These are phyloP conservation scores for Dipodomys stephensi DNA, from an alignment of 2,113 vertebrate species.

Conservation along the genomic window DNA sequence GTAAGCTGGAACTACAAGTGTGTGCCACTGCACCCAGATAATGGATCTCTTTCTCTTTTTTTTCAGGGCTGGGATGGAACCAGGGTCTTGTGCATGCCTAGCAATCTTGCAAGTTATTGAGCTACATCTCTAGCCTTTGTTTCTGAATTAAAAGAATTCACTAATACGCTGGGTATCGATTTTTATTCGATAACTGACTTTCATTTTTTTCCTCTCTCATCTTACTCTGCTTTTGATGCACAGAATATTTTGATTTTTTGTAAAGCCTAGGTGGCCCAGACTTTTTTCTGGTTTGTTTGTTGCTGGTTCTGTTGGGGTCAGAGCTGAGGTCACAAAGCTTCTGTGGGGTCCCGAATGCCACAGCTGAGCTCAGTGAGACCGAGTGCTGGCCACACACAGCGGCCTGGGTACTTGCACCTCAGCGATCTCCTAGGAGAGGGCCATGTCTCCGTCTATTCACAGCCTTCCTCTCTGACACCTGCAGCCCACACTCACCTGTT, in stretches of 20 bases:
- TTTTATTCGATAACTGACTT: background rate
- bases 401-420: background rate
- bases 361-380: background rate
- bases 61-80: no score
- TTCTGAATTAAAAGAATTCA: background rate
- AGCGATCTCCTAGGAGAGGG: rapidly evolving
- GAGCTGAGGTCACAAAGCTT: background rate
- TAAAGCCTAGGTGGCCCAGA: background rate
- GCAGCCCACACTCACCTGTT: no score
- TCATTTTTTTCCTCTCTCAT: background rate
- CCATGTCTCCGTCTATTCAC: background rate
- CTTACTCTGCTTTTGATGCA: background rate
- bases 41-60: background rate
- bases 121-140: background rate
- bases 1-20: background rate
- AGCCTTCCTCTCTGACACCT: background rate
- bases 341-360: background rate
- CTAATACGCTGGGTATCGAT: background rate
- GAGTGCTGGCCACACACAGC: background rate
- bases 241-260: background rate
- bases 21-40: background rate
- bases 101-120: background rate
- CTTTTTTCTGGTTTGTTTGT: background rate
- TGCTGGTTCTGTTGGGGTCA: background rate
- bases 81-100: background rate